phyloP scores from a whole-genome alignment of 2,888 invertebrate genomes.

The Lumbricus terrestris region DNA sequence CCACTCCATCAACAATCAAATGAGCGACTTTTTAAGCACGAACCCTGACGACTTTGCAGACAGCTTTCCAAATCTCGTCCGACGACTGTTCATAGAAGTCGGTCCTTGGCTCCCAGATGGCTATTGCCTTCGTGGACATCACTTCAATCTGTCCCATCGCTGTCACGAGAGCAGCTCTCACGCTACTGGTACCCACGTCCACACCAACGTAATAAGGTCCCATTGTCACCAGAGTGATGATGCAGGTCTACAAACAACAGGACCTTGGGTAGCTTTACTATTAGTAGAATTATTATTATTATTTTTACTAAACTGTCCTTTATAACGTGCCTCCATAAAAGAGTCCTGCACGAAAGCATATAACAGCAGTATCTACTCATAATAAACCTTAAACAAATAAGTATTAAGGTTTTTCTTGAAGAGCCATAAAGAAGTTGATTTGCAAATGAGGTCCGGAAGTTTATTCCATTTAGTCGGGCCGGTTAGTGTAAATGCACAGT shows the following conservation, averaged over 20 bases:
- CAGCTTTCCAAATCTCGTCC: slow-evolving; percentile 80
- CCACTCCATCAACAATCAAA: not conserved
- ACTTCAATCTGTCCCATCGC: slow-evolving; percentile 65
- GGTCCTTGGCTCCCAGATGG: slow-evolving; percentile 75
- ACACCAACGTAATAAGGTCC: slow-evolving; percentile 63
- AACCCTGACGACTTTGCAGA: slow-evolving; percentile 75
- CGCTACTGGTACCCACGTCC: slow-evolving; percentile 91
- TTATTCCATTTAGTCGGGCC: no score
- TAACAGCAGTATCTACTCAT: no score
- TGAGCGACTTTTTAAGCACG: not conserved
- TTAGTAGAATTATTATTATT: no score
- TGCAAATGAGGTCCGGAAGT: no score
- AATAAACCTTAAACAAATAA: no score
- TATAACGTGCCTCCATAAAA: no score
- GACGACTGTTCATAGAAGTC: slow-evolving; percentile 88
- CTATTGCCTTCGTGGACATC: slow-evolving; percentile 67
- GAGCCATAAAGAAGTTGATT: no score
- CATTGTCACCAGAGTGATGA: not conserved
- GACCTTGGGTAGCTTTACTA: not conserved
- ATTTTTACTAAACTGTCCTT: no score
- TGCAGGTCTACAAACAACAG: not conserved
- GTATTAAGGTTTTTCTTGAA: no score
- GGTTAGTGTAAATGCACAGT: no score
- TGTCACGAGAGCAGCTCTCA: slow-evolving; percentile 72
- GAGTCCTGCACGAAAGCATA: no score